Evolutionary conservation across 2,888 invertebrate genomes (phyloP), one percentile per base, ranked within the genome.

Genomic region (Gisinianus flammeolus): DNA sequence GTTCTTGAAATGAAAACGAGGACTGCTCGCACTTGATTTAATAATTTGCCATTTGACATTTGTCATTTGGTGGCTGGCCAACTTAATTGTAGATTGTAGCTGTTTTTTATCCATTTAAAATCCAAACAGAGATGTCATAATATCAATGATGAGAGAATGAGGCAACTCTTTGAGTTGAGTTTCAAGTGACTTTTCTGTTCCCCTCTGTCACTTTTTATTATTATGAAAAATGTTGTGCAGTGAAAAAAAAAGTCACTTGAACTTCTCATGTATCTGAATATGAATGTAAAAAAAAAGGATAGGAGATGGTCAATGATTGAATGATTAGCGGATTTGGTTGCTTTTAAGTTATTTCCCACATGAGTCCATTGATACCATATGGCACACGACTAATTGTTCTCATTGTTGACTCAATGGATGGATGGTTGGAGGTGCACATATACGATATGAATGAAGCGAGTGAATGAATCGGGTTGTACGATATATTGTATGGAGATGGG

Each of bases 311-410:
- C 66, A 79, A 79, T 81, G 80, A 82, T 80, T 80, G 82, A 81
- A 80, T 81, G 83, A 83, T 83, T 82, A 82, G 80, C 79, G 80
- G 82, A 82, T 80, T 81, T 69, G 77, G 78, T 70, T 67, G 33
- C 76, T 74, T 72, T 72, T 81, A 78, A 74, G 74, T 79, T 79
- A 79, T 69, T 82, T 79, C 79, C 78, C 74, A 71, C 77, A 77
- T 66, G 26, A 22, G 33, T 54, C 79, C 77, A 83, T 83, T 83
- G 79, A 81, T 79, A 79, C 82, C 83, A 83, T 84, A 84, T 84
- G 83, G 83, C 82, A 83, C 83, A 82, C 83, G 83, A n/a, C 83
- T 84, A 84, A 84, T 84, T 84, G 83, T 84, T 78, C 80, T 64
- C 66, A 84, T 84, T 84, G 83, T 84, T 81, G 80, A 77, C 33